Conservation (phyloP, 2,888 invertebrate species). For the Tortrix viridana region DNA sequence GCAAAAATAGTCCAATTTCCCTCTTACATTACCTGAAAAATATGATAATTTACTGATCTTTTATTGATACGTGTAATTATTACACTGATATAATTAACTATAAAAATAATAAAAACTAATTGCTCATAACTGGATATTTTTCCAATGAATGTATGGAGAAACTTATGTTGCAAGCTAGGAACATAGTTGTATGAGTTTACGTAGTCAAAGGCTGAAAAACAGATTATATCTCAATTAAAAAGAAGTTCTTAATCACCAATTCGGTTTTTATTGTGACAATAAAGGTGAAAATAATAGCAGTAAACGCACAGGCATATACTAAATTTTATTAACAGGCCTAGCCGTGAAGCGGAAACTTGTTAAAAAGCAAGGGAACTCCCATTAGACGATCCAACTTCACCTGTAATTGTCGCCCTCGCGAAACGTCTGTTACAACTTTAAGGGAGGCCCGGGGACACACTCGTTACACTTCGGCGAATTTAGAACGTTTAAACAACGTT, state of each 20-base stretch:
- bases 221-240: background rate
- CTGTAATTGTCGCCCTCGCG: conserved; percentile 38
- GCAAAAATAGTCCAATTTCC: too few relatives aligned
- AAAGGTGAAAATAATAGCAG: background rate
- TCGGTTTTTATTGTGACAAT: background rate
- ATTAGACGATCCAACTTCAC: conserved; percentile 58
- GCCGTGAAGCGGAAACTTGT: conserved; percentile 63
- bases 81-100: too few relatives aligned
- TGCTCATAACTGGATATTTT: too few relatives aligned
- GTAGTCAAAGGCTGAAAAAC: too few relatives aligned
- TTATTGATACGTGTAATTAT: too few relatives aligned
- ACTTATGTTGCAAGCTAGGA: too few relatives aligned
- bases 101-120: too few relatives aligned
- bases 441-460: conserved; percentile 7
- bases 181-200: too few relatives aligned
- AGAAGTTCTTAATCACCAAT: conserved; percentile 18
- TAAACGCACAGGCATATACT: background rate
- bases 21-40: too few relatives aligned
- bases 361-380: conserved; percentile 74
- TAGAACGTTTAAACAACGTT: conserved; percentile 4
- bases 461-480: background rate
- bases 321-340: conserved; percentile 4
- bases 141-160: too few relatives aligned
- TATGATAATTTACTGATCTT: too few relatives aligned
- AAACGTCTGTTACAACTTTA: conserved; percentile 22